Percentiles rank a stretch among this genome's conserved stretches.
These are phyloP conservation scores for Agelas oroides DNA, from an alignment of 37 sponge, comb jelly and placozoan genomes.

Conservation along the genomic window DNA sequence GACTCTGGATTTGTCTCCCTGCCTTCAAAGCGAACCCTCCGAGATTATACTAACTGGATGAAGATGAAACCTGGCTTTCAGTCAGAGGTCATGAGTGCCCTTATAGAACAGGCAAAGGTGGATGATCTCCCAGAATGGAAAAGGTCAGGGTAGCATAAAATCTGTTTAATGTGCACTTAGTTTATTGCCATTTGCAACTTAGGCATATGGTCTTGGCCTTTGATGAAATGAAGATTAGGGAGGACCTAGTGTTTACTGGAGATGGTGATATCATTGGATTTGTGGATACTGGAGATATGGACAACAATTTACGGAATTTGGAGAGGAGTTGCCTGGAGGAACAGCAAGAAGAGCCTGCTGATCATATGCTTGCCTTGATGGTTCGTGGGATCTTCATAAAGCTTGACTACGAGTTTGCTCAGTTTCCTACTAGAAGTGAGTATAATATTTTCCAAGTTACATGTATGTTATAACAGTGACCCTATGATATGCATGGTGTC, in stretches of 20 bases:
- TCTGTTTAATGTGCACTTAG: too few relatives aligned
- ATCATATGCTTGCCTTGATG: conserved; percentile 41
- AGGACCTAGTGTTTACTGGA: conserved; percentile 45
- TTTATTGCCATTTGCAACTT: too few relatives aligned
- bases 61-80: conserved; percentile 50
- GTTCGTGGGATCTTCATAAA: conserved; percentile 36
- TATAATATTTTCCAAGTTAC: too few relatives aligned
- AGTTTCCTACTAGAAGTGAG: conserved; percentile 53
- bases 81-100: conserved; percentile 6
- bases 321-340: conserved; percentile 6
- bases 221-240: conserved; percentile 58
- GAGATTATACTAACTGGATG: conserved; percentile 61
- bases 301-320: conserved; percentile 12
- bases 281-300: conserved; percentile 24
- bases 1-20: conserved; percentile 43
- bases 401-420: conserved; percentile 26
- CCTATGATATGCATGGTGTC: too few relatives aligned
- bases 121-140: conserved; percentile 40
- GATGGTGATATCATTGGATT: conserved; percentile 39
- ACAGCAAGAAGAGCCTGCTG: not conserved
- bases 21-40: conserved; percentile 57
- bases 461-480: too few relatives aligned
- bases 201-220: conserved; percentile 19
- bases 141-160: too few relatives aligned
- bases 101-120: conserved; percentile 40